Evolutionary conservation across 2,888 invertebrate genomes (phyloP), one percentile per base, ranked within the genome.

Genomic region (Schizaphis graminum): DNA sequence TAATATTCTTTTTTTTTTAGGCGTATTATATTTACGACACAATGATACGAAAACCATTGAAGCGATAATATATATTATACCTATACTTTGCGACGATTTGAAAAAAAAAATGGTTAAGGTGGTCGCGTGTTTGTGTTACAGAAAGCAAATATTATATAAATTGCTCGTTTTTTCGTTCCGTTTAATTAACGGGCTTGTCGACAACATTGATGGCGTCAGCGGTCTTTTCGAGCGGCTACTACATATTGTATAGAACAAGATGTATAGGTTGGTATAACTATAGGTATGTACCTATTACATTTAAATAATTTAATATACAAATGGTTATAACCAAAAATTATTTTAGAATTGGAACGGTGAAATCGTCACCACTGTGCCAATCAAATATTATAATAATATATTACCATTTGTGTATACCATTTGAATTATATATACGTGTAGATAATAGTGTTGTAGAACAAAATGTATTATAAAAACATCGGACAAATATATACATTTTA

Each of bases 101-200:
- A 77, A 77, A 77, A 67, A 67, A 67, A 67, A 35, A 35, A 77
- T 41, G 21, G 21, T 35, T 47, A 24, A 77, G 35, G 21, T 21
- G 35, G 77, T 77, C 21, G 77, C 35, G 77, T 77, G 77, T 41
- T 77, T 77, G 8, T 8, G 2, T 35, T 77, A 21, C 3, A 21
- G 21, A 77, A 77, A 77, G 35, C 2, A 77, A 77, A 77, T 21
- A 41, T 35, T 35, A 77, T 35, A 77, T 77, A 77, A 77, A 35
- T 77, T 77, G 77, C 21, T 35, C 21, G 8, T 35, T 77, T n/a
- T 41, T 57, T 89, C 89, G 41, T 41, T 89, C 35, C 41, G 89
- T 56, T 89, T 89, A 41, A 89, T 56, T 89, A 56, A 89, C 35
- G 1, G 26, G 77, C 77, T 77, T 77, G 77, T 77, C 57, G 26